phyloP scores from a whole-genome alignment of 2,888 invertebrate species.

The Ceramica pisi region DNA sequence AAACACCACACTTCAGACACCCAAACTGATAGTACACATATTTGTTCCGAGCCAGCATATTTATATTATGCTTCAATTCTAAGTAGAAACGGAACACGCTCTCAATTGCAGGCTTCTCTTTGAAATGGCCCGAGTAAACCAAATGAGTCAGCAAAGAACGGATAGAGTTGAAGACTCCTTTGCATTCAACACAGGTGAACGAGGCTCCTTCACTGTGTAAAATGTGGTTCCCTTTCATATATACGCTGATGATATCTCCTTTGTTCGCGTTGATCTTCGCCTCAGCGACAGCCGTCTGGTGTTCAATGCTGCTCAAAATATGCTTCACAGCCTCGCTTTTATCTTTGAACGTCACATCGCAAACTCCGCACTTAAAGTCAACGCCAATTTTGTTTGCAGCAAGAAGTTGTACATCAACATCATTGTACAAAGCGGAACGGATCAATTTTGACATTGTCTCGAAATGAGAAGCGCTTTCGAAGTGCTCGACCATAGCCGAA shows the following conservation, averaged over 20 bases:
- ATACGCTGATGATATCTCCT: conserved; percentile 86
- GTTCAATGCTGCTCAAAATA: conserved; percentile 77
- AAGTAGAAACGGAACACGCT: conserved; percentile 87
- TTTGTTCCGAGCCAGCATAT: conserved; percentile 84
- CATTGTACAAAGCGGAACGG: conserved; percentile 77
- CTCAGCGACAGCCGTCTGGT: conserved; percentile 79
- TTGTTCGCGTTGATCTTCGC: conserved; percentile 73
- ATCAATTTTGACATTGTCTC: conserved; percentile 81
- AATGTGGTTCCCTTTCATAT: conserved; percentile 85
- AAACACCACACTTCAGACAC: conserved; percentile 84
- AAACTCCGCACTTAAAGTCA: conserved; percentile 76
- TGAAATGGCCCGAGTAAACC: conserved; percentile 84
- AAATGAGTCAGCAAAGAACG: conserved; percentile 82
- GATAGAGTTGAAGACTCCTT: conserved; percentile 82
- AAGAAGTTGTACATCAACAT: conserved; percentile 75
- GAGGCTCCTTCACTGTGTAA: conserved; percentile 82
- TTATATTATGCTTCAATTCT: conserved; percentile 86
- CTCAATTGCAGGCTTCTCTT: conserved; percentile 78
- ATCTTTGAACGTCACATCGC: conserved; percentile 76
- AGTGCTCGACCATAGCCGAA: conserved; percentile 85
- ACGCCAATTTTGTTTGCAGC: conserved; percentile 73
- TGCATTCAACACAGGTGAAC: conserved; percentile 80
- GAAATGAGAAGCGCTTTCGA: conserved; percentile 82
- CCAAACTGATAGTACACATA: conserved; percentile 86
- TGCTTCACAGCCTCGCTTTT: conserved; percentile 78